Conservation (phyloP, 2,888 invertebrate species). For the Pelosia muscerda region DNA sequence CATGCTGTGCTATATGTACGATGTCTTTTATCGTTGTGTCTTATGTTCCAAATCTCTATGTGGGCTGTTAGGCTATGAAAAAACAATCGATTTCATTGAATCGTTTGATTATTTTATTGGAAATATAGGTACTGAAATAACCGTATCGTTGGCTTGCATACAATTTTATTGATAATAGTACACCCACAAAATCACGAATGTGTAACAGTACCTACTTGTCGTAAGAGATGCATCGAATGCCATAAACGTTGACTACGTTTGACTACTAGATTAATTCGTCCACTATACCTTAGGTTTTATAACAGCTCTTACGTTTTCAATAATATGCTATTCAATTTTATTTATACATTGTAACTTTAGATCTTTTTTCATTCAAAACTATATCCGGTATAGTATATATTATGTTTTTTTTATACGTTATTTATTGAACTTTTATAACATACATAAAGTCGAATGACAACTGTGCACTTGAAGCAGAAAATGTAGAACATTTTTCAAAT, state of each 20-base stretch:
- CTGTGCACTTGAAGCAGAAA: slow-evolving; percentile 59
- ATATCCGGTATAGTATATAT: slow-evolving; percentile 31
- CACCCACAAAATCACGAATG: slow-evolving; percentile 17
- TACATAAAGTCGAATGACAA: slow-evolving; percentile 68
- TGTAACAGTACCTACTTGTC: slow-evolving; percentile 2
- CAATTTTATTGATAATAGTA: slow-evolving; percentile 20
- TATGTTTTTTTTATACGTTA: slow-evolving; percentile 49
- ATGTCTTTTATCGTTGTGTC: slow-evolving; percentile 63
- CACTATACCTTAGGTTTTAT: slow-evolving; percentile 34
- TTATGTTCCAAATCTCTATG: slow-evolving; percentile 60
- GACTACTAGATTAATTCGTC: slow-evolving; percentile 42
- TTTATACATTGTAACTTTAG: slow-evolving; percentile 39
- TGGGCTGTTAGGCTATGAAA: slow-evolving; percentile 55
- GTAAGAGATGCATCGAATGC: slow-evolving; percentile 5
- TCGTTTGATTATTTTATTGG: slow-evolving; percentile 32
- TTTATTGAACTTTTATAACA: slow-evolving; percentile 71
- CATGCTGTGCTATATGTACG: slow-evolving; percentile 62
- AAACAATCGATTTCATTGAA: slow-evolving; percentile 49
- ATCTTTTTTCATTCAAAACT: slow-evolving; percentile 25
- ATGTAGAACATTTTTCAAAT: slow-evolving; percentile 65
- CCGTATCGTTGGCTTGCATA: slow-evolving; percentile 21
- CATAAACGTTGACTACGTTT: slow-evolving; percentile 32
- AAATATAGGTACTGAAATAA: slow-evolving; percentile 20
- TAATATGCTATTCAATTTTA: slow-evolving; percentile 37
- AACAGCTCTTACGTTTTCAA: slow-evolving; percentile 26